Conservation (phyloP, 2,113 vertebrate species). For the Protomyctophum bolini region DNA sequence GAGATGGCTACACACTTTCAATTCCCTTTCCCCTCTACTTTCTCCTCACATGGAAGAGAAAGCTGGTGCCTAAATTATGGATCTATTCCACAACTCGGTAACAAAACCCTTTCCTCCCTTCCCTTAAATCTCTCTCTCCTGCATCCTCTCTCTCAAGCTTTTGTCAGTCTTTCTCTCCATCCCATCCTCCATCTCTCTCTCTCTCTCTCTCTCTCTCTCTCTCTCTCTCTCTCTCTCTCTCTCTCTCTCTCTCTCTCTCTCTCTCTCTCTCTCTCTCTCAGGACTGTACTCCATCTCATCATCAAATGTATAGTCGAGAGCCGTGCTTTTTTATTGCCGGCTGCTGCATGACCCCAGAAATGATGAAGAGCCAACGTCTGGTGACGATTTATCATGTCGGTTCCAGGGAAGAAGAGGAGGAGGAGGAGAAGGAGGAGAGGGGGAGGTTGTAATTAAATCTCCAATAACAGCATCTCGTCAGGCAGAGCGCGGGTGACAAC, state of each 20-base stretch:
- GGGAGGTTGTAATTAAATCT: constrained; percentile 75
- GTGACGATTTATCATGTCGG: constrained; percentile 60
- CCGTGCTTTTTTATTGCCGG: constrained; percentile 51
- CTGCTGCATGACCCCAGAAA: constrained; percentile 35
- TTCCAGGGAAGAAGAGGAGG: constrained; percentile 34
- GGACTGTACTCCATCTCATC: constrained; percentile 9
- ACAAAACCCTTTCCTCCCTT: constrained; percentile 50
- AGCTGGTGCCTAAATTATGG: constrained; percentile 68
- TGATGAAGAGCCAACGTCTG: constrained; percentile 56
- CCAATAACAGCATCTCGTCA: constrained; percentile 62
- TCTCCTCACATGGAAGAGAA: constrained; percentile 28
- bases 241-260: constrained; percentile 46
- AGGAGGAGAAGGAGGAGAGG: constrained; percentile 44
- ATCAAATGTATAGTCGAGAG: constrained; percentile 40
- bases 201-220: constrained; percentile 2
- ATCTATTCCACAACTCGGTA: constrained; percentile 61
- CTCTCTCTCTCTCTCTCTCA: constrained; percentile 9
- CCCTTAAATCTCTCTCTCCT: constrained; percentile 48
- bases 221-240: constrained; percentile 17
- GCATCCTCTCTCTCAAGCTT: not conserved
- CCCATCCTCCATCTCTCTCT: constrained; percentile 7
- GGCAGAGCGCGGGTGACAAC: constrained; percentile 14
- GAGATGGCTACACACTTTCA: constrained; percentile 21
- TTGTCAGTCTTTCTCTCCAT: constrained; percentile 46
- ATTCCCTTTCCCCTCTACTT: constrained; percentile 10